Evolutionary conservation across 2,888 invertebrate species (phyloP), one percentile per base, ranked within the genome.

Genomic region (Cheilosia variabilis): DNA sequence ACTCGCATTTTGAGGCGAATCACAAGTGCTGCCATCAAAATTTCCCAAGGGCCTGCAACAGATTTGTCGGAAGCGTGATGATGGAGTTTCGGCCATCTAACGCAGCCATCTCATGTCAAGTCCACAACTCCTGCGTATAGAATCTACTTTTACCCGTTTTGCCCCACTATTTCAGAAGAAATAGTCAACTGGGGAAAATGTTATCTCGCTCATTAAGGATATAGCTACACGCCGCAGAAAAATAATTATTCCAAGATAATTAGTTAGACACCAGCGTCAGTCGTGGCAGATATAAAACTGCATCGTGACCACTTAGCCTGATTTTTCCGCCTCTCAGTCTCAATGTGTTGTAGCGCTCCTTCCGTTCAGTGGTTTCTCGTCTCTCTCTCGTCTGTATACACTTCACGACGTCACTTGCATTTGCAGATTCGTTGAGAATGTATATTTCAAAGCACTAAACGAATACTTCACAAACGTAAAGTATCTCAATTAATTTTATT

Each of bases 401-500:
- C 81, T 53, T 69, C 45, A 41, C 43, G 65, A 71, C 81, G 45
- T 69, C 53, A 47, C 50, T 76, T 62, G 68, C 58, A 57, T 75
- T 84, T 63, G 57, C 58, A 43, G 69, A 73, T 75, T 65, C 37
- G 37, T 50, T 60, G 76, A 47, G 68, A 77, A 86, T 86, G 80
- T 86, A 72, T 84, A 72, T 84, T 77, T 81, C 77, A 81, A 76
- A 77, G 76, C 81, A 81, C 81, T 86, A 81, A 86, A 81, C 81
- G 86, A 86, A 86, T 81, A 81, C 86, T 86, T 86, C 76, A 81
- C 81, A 77, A 86, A 81, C 81, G 72, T 72, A 81, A 86, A 86
- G 86, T 86, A 86, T 86, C 86, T 86, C 86, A 86, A 86, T 86
- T 86, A 86, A 86, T 86, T 86, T 86, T 81, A 86, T 86, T 86